Conservation (phyloP, 2,113 vertebrate species). For the Ageneiosus marmoratus region DNA sequence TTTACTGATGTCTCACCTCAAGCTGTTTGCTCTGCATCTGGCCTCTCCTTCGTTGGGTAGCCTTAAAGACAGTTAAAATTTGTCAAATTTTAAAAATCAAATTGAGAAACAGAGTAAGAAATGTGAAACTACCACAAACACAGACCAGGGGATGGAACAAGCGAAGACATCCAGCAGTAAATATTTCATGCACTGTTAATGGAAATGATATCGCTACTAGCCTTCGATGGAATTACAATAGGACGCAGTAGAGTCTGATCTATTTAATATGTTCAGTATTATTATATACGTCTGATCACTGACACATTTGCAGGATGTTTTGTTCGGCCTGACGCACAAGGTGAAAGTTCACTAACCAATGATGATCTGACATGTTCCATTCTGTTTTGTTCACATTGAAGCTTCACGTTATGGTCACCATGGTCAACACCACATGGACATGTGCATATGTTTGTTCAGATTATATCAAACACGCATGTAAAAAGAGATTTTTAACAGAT, state of each 20-base stretch:
- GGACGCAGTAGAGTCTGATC: background rate
- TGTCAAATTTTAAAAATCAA: too few relatives aligned
- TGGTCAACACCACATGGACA: background rate
- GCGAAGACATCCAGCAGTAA: background rate
- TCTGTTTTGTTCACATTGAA: background rate
- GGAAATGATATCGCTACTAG: too few relatives aligned
- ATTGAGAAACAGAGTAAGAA: conserved; percentile 15
- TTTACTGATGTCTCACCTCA: conserved; percentile 48
- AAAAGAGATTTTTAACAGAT: background rate
- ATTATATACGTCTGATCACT: background rate
- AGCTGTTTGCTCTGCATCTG: conserved; percentile 47
- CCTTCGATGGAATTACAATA: background rate
- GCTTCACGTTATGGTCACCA: background rate
- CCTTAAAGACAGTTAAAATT: conserved; percentile 51
- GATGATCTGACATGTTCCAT: background rate
- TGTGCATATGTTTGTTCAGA: background rate
- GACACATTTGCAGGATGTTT: background rate
- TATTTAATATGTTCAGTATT: background rate
- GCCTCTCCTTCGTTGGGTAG: conserved; percentile 53
- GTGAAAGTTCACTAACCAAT: background rate
- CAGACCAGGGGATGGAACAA: conserved; percentile 13
- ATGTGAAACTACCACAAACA: conserved; percentile 15
- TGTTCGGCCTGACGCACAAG: background rate
- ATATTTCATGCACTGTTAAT: conserved; percentile 12
- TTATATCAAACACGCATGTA: background rate